Base-by-base conservation (phyloP, 2,113 vertebrate species). In the Neotoma lepida region DNA sequence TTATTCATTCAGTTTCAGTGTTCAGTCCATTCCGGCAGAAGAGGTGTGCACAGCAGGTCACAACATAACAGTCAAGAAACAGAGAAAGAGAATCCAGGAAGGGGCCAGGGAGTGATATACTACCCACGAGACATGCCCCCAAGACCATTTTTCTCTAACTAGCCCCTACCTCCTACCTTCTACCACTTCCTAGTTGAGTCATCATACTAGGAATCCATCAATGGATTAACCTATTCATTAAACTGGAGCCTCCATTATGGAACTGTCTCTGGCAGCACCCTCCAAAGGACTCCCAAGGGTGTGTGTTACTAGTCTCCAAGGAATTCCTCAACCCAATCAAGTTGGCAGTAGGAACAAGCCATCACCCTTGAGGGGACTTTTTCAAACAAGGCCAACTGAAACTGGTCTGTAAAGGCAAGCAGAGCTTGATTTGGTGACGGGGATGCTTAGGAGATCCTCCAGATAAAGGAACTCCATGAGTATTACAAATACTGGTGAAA, bases 311-410 rank as follows among this genome's bases (percentile, higher is more conserved):
- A 46, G 10, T 76, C 71, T 89, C 39, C 30, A 22, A 63, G 39
- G 54, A 9, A 46, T 63, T 76, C 44, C 30, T 89, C 18, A 49
- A n/a, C 26, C 18, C 41, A 77, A 76, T 35, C 73, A 24, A 77
- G 30, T 61, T 15, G 28, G 35, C 12, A 71, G 51, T 13, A 71
- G 28, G 26, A 9, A 73, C 22, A 56, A 88, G 18, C n/a, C 41
- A 88, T 89, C 7, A 9, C 17, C 35, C 10, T 46, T 85, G 46
- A n/a, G 78, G 68, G 73, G 63, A 73, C 87, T 74, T 78, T 88
- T 78, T 86, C 89, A 85, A 49, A 92, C 12, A 74, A 84, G 46
- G 71, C 39, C 68, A 22, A 39, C 39, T 58, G 61, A 33, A 96
- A 78, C 18, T 89, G 61, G 28, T 56, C 33, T 90, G 30, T 73